These are phyloP conservation scores for Heliconius ethilla DNA, from an alignment of 2,888 invertebrate genomes.

Conservation along the genomic window DNA sequence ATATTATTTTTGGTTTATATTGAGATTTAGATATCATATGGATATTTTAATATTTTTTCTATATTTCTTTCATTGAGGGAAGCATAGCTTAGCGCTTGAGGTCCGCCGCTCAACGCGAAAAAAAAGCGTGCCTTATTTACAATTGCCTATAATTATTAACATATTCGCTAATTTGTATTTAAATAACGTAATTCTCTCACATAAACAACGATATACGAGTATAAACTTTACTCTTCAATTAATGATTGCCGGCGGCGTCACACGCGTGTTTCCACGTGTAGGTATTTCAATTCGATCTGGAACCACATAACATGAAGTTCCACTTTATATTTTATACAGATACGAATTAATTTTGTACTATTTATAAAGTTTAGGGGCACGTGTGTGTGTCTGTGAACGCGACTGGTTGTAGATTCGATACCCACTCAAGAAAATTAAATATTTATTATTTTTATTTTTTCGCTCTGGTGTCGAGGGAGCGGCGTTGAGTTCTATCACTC, in stretches of 20 bases:
- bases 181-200: neutral
- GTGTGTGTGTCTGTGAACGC: too few relatives aligned
- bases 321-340: neutral
- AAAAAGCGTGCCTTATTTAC: too few relatives aligned
- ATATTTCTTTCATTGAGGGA: too few relatives aligned
- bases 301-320: neutral
- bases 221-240: neutral
- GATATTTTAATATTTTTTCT: neutral
- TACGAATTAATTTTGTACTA: neutral
- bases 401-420: neutral
- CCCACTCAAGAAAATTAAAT: too few relatives aligned
- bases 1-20: neutral
- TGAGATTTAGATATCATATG: neutral
- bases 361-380: neutral
- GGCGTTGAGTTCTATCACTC: too few relatives aligned
- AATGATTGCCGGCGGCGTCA: neutral
- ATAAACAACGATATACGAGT: neutral
- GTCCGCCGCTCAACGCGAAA: too few relatives aligned
- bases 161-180: neutral
- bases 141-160: too few relatives aligned
- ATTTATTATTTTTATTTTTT: too few relatives aligned
- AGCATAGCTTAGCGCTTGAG: too few relatives aligned
- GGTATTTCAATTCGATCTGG: neutral
- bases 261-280: conserved; percentile 12
- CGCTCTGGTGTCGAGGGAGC: too few relatives aligned